Evolutionary conservation across 2,113 vertebrate genomes (phyloP), one percentile per base, ranked within the genome.

Genomic region (Taurulus bubalis): DNA sequence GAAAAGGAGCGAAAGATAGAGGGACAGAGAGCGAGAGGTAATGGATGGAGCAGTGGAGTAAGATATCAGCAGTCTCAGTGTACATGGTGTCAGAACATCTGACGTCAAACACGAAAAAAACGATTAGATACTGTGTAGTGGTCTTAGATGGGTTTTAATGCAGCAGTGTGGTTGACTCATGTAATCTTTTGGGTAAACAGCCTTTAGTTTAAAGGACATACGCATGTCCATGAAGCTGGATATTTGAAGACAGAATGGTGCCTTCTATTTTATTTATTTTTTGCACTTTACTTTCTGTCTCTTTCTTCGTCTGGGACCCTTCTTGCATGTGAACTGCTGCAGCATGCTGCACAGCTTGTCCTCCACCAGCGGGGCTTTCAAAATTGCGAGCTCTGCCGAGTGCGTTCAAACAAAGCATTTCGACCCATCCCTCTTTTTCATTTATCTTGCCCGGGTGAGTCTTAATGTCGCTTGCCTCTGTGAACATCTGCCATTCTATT

Each of bases 361-460:
- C 64, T 49, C 36, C 60, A 65, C 63, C 63, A 63, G 10, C 5
- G 36, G 45, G 71, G 58, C 38, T 81, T 53, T 49, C 69, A 34
- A 71, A 51, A 86, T 22, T 83, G 87, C 88, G 83, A 92, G 66
- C 34, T 84, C 80, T 55, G 87, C 80, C 85, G 68, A 75, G 59
- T 75, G 36, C 24, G 49, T 71, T 79, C 47, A 78, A 26, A 84
- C 49, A 69, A 70, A 15, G 28, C 71, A 47, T 45, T 64, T 6
- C 2, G 20, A 15, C 22, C 56, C 18, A 3, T 20, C 18, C 47
- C 42, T 32, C 16, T 66, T 64, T 40, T 42, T 24, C 28, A 53
- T 5, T 63, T 8, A 2, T 58, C 20, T 24, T 38, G 16, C 45
- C 60, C 47, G 55, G 10, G 5, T 8, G 28, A 24, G 34, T 69